Evolutionary conservation across 2,888 invertebrate genomes (phyloP).

Genomic region (Lithodes maja): DNA sequence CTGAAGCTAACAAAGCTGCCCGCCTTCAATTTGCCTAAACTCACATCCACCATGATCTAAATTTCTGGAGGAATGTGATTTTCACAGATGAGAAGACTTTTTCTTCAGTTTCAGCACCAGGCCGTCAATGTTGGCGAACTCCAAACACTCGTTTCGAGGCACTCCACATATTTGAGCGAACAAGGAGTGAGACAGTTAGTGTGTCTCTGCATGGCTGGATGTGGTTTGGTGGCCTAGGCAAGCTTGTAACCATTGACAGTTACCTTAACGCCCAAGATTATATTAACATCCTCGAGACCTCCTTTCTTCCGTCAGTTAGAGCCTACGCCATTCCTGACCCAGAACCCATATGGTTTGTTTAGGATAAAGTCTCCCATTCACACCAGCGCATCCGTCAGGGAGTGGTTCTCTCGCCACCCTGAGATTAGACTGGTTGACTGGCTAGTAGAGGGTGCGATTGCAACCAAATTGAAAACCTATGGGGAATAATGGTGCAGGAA

Average conservation of each 20-base stretch:
- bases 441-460: neutral
- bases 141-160: neutral
- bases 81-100: constrained; percentile 5
- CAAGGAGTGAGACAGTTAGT: neutral
- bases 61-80: neutral
- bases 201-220: constrained; percentile 10
- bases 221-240: neutral
- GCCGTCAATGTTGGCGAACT: neutral
- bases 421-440: neutral
- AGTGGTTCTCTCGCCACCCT: constrained; percentile 9
- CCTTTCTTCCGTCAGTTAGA: neutral
- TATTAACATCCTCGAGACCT: constrained; percentile 16
- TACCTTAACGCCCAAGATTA: neutral
- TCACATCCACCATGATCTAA: neutral
- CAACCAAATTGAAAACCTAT: neutral
- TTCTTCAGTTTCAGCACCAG: neutral
- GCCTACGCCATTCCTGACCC: neutral
- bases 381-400: neutral
- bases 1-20: neutral
- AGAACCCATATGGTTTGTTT: neutral
- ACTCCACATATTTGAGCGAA: neutral
- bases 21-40: neutral
- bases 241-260: neutral
- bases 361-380: constrained; percentile 2
- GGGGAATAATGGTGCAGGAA: neutral